These are phyloP conservation scores for Ischnus inquisitorius DNA, from an alignment of 2,888 invertebrate species.

Conservation along the genomic window DNA sequence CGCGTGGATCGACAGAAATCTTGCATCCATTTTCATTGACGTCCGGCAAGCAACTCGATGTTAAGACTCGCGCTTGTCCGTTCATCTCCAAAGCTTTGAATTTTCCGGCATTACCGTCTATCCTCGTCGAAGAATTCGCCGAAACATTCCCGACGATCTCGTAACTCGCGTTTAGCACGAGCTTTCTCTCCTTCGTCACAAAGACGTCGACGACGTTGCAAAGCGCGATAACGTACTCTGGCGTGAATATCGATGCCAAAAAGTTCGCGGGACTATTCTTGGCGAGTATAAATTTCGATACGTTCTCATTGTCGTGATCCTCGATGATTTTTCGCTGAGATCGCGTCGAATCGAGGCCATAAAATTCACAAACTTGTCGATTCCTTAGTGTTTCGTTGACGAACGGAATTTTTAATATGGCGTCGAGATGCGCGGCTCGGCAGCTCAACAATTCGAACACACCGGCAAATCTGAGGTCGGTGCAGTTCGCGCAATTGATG, in stretches of 20 bases:
- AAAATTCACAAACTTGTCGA: conserved; percentile 85
- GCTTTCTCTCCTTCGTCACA: conserved; percentile 89
- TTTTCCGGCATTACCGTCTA: conserved; percentile 38
- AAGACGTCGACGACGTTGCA: conserved; percentile 92
- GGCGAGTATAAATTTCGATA: conserved; percentile 1
- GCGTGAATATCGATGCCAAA: conserved; percentile 88
- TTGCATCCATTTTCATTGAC: conserved; percentile 32
- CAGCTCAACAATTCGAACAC: conserved; percentile 92
- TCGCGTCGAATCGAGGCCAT: conserved; percentile 61
- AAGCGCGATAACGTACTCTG: conserved; percentile 91
- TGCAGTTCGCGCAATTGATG: conserved; percentile 92
- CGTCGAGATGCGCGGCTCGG: conserved; percentile 88
- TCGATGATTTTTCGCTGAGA: not conserved
- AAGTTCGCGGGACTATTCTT: conserved; percentile 84
- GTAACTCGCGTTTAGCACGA: conserved; percentile 89
- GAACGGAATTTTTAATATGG: conserved; percentile 88
- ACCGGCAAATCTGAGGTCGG: conserved; percentile 89
- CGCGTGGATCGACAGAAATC: not conserved
- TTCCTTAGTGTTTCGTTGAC: conserved; percentile 88
- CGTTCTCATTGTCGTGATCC: not conserved
- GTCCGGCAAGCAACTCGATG: conserved; percentile 49
- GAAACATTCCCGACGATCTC: conserved; percentile 81
- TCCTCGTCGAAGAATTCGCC: conserved; percentile 57
- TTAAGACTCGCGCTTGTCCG: conserved; percentile 32
- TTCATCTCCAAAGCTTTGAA: conserved; percentile 19